phyloP scores from a whole-genome alignment of 2,113 vertebrate genomes.

The Cisticola juncidis region DNA sequence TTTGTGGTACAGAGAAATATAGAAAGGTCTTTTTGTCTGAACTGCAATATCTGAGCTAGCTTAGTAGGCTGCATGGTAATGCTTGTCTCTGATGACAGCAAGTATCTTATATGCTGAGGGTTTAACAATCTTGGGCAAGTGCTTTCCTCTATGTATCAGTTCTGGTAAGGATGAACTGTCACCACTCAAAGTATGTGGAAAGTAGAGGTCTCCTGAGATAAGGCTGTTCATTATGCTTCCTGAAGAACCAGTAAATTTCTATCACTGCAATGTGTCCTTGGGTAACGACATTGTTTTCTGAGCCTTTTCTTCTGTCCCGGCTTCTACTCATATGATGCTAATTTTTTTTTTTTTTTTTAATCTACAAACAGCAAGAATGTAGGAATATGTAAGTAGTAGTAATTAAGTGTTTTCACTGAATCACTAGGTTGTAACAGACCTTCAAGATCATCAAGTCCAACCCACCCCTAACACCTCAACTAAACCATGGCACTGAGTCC shows the following conservation, averaged over 20 bases:
- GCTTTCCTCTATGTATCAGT: not conserved
- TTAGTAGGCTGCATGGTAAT: not conserved
- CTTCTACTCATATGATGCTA: not conserved
- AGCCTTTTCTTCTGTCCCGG: constrained; percentile 7
- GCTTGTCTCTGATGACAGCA: constrained; percentile 31
- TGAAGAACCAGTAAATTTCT: constrained; percentile 87
- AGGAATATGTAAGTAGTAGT: not conserved
- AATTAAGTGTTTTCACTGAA: not conserved
- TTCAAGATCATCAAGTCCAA: not conserved
- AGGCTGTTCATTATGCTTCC: constrained; percentile 82
- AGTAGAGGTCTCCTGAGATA: constrained; percentile 70
- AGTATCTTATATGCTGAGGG: not conserved
- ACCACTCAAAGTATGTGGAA: constrained; percentile 25
- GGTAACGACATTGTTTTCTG: constrained; percentile 21
- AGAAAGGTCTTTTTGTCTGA: not conserved
- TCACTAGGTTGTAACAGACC: not conserved
- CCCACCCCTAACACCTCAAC: not conserved
- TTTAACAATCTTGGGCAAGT: not conserved
- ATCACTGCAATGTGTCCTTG: constrained; percentile 77
- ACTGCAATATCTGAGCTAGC: not conserved
- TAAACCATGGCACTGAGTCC: not conserved
- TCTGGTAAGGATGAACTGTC: constrained; percentile 43
- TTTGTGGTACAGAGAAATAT: not conserved
- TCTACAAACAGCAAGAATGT: not conserved
- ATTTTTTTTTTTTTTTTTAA: not conserved